Conservation (phyloP, 2,113 vertebrate genomes). For the Carassius auratus region DNA sequence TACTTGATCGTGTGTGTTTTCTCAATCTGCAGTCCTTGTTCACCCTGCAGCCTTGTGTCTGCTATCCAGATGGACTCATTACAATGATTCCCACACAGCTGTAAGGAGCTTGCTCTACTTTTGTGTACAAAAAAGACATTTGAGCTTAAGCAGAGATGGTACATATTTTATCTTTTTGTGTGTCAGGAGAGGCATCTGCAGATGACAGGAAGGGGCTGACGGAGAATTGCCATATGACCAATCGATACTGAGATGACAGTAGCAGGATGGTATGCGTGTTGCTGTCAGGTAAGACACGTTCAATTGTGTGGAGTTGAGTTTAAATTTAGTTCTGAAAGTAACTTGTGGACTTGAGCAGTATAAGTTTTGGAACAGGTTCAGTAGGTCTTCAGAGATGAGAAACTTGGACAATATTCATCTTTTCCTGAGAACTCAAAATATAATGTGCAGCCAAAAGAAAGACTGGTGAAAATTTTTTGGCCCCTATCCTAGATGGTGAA, state of each 20-base stretch:
- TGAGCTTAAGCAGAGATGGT: neutral
- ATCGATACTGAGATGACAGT: neutral
- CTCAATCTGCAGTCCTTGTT: neutral
- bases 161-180: neutral
- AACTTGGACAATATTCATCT: slow-evolving; percentile 17
- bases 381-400: neutral
- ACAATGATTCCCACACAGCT: slow-evolving; percentile 38
- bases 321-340: slow-evolving; percentile 4
- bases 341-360: neutral
- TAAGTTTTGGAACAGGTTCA: slow-evolving; percentile 12
- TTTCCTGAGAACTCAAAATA: neutral
- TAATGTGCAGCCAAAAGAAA: neutral
- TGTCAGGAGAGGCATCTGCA: neutral
- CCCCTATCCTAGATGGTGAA: neutral
- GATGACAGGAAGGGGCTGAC: neutral
- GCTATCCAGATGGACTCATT: slow-evolving; percentile 43
- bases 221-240: neutral
- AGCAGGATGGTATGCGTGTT: neutral
- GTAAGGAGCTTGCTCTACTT: slow-evolving; percentile 44
- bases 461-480: slow-evolving; percentile 2
- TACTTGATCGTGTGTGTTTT: slow-evolving; percentile 15
- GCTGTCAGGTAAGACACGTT: neutral
- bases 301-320: neutral
- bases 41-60: slow-evolving; percentile 8
- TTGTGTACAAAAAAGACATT: slow-evolving; percentile 5